Percentiles rank a stretch among this genome's conserved stretches.
Conservation (phyloP, 37 sponge, comb jelly and placozoan genomes). For the Corticium candelabrum region DNA sequence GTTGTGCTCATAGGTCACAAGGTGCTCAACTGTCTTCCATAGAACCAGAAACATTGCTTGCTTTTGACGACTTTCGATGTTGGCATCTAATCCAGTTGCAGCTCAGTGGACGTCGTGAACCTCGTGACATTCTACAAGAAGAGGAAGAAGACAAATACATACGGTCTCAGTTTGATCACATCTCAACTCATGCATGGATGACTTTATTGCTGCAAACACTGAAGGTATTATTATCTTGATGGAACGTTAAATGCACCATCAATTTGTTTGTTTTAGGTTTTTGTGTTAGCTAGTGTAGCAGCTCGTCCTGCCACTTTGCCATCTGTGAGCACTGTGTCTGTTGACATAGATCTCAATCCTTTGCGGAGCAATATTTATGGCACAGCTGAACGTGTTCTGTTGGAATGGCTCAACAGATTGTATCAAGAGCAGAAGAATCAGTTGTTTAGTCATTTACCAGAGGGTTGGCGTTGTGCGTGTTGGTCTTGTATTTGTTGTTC, state of each 20-base stretch:
- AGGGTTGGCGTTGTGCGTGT: too few species aligned
- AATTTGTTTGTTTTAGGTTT: too few species aligned
- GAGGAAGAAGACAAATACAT: background rate
- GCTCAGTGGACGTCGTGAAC: background rate
- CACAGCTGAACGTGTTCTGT: conserved; percentile 35
- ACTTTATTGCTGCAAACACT: conserved; percentile 46
- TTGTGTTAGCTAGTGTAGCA: conserved; percentile 28
- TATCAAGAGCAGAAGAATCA: conserved; percentile 30
- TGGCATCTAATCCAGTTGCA: conserved; percentile 20
- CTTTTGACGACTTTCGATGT: conserved; percentile 31
- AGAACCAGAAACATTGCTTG: conserved; percentile 43
- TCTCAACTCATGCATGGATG: conserved; percentile 53
- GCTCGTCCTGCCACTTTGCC: too few species aligned
- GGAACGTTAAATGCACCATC: too few species aligned
- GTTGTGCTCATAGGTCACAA: conserved; percentile 35
- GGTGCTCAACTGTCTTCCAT: conserved; percentile 45
- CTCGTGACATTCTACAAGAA: background rate
- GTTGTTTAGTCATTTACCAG: conserved; percentile 18
- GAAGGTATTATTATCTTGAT: conserved; percentile 34
- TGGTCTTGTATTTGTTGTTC: background rate
- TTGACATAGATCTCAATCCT: too few species aligned
- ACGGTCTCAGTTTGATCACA: conserved; percentile 25
- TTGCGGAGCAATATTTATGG: conserved; percentile 50
- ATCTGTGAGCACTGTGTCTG: too few species aligned
- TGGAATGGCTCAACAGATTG: conserved; percentile 73